Base-by-base conservation (phyloP, 1,140 invertebrate genomes). In the Scaptomyza montana region DNA sequence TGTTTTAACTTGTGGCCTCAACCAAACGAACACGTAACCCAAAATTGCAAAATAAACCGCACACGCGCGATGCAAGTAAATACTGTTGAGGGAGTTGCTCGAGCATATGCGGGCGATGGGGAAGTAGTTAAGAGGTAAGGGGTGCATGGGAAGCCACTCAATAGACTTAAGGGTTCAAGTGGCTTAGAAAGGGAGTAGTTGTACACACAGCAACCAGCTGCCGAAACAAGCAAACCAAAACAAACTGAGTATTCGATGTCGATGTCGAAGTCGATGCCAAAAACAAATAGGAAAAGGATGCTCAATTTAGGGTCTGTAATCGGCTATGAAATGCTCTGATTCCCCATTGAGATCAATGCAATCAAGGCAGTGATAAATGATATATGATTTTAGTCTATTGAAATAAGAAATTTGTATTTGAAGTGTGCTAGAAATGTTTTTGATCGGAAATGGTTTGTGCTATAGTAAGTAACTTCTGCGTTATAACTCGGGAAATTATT, bases 11-110 rank as follows among this genome's bases (percentile, higher is more conserved):
- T 28, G 54, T 36, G 62, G 28, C 54, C 45, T 74, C 59, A 70
- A 43, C 49, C 79, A 65, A 70, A 65, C 66, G 50, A 84, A 86
- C 81, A 86, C 81, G 81, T 86, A 86, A 86, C 81, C 75, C 57
- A 78, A 86, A 86, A 86, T 86, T 86, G 67, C 78, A 59, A 75
- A 86, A 86, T 86, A 86, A 86, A 73, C 81, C 78, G 71, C 81
- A 86, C 77, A 71, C 74, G 77, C 78, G 51, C 61, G 41, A 13
- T 57, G 65, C 55, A 59, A 55, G 41, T 51, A 49, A 61, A 45
- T 36, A 25, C 39, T n/a, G 39, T n/a, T n/a, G 39, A 43, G n/a
- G 39, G 12, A 12, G 39, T 41, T 33, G 30, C 30, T 33, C 30
- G 9, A 12, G 10, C 12, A 12, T 41, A 12, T 12, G 39, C 3